These are phyloP conservation scores for Prunella fulvescens DNA, from an alignment of 2,113 vertebrate genomes.

Conservation along the genomic window DNA sequence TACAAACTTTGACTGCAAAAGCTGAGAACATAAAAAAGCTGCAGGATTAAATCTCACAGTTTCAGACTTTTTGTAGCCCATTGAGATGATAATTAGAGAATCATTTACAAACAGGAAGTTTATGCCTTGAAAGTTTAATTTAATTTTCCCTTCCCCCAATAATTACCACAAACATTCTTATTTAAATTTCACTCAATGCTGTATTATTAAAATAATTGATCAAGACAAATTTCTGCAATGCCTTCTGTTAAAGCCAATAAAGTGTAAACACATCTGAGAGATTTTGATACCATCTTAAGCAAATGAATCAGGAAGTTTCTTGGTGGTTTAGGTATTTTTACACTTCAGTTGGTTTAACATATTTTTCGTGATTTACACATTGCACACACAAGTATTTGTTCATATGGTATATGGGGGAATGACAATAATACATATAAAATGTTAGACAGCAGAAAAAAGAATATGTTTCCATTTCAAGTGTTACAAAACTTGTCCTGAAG, in stretches of 20 bases:
- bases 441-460: not conserved
- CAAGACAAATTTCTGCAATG: not conserved
- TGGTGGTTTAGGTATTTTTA: not conserved
- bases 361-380: not conserved
- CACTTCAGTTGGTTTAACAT: not conserved
- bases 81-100: not conserved
- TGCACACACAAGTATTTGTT: not conserved
- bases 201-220: not conserved
- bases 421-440: not conserved
- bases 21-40: not conserved
- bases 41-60: not conserved
- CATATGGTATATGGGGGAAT: not conserved
- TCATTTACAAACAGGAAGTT: not conserved
- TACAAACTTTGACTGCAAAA: not conserved
- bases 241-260: not conserved
- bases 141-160: not conserved
- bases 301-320: not conserved
- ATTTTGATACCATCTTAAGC: not conserved
- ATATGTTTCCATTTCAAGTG: not conserved
- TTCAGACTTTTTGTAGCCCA: not conserved
- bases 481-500: not conserved
- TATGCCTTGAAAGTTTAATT: not conserved
- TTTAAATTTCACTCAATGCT: not conserved
- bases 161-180: not conserved
- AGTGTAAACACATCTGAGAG: not conserved